Evolutionary conservation across 2,888 invertebrate genomes (phyloP).

Genomic region (Steinernema hermaphroditum): DNA sequence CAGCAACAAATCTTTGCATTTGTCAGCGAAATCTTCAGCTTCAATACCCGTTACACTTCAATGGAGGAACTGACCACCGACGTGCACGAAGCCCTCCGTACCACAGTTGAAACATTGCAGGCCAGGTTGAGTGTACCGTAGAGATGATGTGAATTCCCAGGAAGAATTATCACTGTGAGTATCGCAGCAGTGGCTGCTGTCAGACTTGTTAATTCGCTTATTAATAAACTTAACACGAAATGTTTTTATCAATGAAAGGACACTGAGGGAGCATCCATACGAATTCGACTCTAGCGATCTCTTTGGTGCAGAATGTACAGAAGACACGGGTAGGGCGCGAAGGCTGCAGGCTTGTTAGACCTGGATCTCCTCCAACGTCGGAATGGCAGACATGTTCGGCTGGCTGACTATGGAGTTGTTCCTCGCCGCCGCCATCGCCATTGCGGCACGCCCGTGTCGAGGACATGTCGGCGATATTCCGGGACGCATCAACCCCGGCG

Average conservation of each 20-base stretch:
- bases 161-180: too few species aligned
- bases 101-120: constrained; percentile 56
- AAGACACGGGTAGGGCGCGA: constrained; percentile 25
- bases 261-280: too few species aligned
- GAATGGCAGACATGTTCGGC: constrained; percentile 28
- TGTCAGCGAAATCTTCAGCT: constrained; percentile 86
- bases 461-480: constrained; percentile 66
- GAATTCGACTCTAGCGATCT: constrained; percentile 22
- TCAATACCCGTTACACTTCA: constrained; percentile 83
- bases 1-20: constrained; percentile 86
- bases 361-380: constrained; percentile 54
- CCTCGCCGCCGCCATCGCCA: constrained; percentile 36
- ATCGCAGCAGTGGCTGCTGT: too few species aligned
- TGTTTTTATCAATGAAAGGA: too few species aligned
- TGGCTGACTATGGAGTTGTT: constrained; percentile 25
- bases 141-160: too few species aligned
- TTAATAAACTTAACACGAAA: too few species aligned
- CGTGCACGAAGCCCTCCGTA: constrained; percentile 72
- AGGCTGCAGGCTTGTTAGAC: constrained; percentile 40
- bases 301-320: constrained; percentile 26
- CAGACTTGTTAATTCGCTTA: too few species aligned
- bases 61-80: constrained; percentile 86
- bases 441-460: constrained; percentile 51
- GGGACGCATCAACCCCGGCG: constrained; percentile 48
- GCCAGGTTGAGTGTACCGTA: too few species aligned